Evolutionary conservation across 1,140 invertebrate genomes (phyloP).

Genomic region (Sinonovacula constricta): DNA sequence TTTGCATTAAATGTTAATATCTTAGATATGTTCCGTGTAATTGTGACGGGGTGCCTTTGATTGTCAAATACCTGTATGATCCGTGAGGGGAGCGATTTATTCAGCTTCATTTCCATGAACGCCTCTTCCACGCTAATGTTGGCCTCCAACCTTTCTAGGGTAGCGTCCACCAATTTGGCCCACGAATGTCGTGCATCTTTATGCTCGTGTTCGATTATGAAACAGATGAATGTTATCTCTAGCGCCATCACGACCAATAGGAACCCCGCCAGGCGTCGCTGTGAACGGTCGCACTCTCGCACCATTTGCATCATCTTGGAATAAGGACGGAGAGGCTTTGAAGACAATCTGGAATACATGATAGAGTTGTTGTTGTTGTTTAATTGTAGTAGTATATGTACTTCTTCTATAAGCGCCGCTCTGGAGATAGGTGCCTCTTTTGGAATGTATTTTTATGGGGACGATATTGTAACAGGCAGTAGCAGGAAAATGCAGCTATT

Average conservation of each 20-base stretch:
- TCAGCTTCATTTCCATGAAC: background rate
- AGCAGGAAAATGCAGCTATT: too few relatives aligned
- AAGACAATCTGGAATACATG: too few relatives aligned
- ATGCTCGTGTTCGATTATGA: slow-evolving; percentile 39
- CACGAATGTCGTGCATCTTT: slow-evolving; percentile 1
- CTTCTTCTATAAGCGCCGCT: too few relatives aligned
- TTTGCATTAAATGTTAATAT: background rate
- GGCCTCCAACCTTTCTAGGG: background rate
- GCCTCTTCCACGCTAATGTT: background rate
- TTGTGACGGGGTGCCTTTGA: too few relatives aligned
- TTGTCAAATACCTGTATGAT: background rate
- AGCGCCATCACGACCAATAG: slow-evolving; percentile 26
- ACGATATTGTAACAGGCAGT: too few relatives aligned
- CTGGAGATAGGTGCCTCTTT: too few relatives aligned
- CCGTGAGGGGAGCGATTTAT: background rate
- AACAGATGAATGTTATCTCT: slow-evolving; percentile 35
- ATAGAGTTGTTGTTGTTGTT: too few relatives aligned
- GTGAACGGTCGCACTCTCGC: slow-evolving; percentile 29
- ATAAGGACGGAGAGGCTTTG: too few relatives aligned
- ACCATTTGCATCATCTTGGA: slow-evolving; percentile 36
- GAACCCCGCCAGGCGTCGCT: slow-evolving; percentile 32
- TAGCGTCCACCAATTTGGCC: too few relatives aligned
- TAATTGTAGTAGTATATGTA: too few relatives aligned
- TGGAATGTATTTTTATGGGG: too few relatives aligned
- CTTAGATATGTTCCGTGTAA: background rate